Percentiles rank a stretch among this genome's conserved stretches.
Evolutionary conservation across 2,888 invertebrate species (phyloP).

Genomic region (Monochamus alternatus): DNA sequence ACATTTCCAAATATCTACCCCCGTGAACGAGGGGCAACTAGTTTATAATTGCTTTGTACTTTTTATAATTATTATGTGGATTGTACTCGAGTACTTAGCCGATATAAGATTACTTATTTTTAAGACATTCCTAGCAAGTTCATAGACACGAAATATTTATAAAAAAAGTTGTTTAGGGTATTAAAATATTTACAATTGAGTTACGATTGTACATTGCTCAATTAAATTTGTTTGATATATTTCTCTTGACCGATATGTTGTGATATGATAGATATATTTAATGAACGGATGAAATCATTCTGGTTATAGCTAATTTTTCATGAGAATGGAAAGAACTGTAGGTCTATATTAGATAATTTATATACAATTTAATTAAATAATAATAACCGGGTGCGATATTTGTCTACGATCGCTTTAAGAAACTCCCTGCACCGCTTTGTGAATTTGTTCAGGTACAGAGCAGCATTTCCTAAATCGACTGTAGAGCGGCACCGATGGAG

Average conservation of each 20-base stretch:
- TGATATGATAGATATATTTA: slow-evolving; percentile 62
- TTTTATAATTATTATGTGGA: slow-evolving; percentile 67
- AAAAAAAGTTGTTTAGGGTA: slow-evolving; percentile 67
- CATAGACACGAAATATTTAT: slow-evolving; percentile 57
- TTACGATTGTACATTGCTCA: slow-evolving; percentile 70
- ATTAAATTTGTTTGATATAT: slow-evolving; percentile 65
- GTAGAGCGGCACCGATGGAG: slow-evolving; percentile 35
- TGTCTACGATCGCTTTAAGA: slow-evolving; percentile 57
- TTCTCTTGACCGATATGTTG: slow-evolving; percentile 63
- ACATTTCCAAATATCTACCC: slow-evolving; percentile 44
- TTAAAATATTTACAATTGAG: slow-evolving; percentile 67
- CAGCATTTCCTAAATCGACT: slow-evolving; percentile 46
- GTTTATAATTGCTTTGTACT: slow-evolving; percentile 70
- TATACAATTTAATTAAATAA: slow-evolving; percentile 54
- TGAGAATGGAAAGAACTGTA: slow-evolving; percentile 69
- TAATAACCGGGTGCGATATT: slow-evolving; percentile 43
- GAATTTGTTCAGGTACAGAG: slow-evolving; percentile 51
- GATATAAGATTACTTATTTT: slow-evolving; percentile 69
- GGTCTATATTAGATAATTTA: slow-evolving; percentile 72
- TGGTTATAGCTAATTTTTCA: slow-evolving; percentile 66
- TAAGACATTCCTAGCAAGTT: slow-evolving; percentile 64
- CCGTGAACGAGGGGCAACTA: slow-evolving; percentile 50
- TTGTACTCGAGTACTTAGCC: slow-evolving; percentile 61
- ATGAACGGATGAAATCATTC: slow-evolving; percentile 56
- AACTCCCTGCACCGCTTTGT: slow-evolving; percentile 53